These are phyloP conservation scores for Lepidochrysops patricia DNA, from an alignment of 2,888 invertebrate species.

Conservation along the genomic window DNA sequence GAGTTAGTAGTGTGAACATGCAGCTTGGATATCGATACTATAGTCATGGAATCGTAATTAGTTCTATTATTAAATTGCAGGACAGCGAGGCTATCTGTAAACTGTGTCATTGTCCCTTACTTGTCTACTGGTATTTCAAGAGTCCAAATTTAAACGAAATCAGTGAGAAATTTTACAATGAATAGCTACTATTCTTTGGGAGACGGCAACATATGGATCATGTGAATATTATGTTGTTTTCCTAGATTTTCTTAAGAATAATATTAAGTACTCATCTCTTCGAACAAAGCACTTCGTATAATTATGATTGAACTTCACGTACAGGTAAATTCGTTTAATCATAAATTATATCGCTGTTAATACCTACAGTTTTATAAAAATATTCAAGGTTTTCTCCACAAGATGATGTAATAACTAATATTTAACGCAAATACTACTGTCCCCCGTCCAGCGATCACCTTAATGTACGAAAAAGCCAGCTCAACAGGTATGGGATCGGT, in stretches of 20 bases:
- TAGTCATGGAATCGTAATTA: not conserved
- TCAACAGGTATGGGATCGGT: conserved; percentile 30
- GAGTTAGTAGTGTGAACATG: not conserved
- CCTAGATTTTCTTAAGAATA: too few relatives aligned
- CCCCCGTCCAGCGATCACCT: not conserved
- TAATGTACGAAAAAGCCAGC: conserved; percentile 20
- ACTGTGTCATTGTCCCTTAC: conserved; percentile 11
- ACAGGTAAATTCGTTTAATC: too few relatives aligned
- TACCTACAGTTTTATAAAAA: not conserved
- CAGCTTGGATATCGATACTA: not conserved
- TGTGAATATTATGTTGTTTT: too few relatives aligned
- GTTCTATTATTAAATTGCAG: conserved; percentile 9
- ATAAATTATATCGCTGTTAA: too few relatives aligned
- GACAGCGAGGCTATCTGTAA: not conserved
- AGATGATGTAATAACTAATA: not conserved
- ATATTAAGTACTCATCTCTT: too few relatives aligned
- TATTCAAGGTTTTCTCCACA: not conserved
- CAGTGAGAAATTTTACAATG: not conserved
- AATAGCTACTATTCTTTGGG: too few relatives aligned
- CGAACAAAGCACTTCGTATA: too few relatives aligned
- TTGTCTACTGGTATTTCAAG: not conserved
- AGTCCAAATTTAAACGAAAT: not conserved
- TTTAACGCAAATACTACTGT: not conserved
- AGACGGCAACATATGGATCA: too few relatives aligned
- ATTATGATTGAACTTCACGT: too few relatives aligned